Base-by-base conservation (phyloP, 2,888 invertebrate species). In the Agrochola litura region DNA sequence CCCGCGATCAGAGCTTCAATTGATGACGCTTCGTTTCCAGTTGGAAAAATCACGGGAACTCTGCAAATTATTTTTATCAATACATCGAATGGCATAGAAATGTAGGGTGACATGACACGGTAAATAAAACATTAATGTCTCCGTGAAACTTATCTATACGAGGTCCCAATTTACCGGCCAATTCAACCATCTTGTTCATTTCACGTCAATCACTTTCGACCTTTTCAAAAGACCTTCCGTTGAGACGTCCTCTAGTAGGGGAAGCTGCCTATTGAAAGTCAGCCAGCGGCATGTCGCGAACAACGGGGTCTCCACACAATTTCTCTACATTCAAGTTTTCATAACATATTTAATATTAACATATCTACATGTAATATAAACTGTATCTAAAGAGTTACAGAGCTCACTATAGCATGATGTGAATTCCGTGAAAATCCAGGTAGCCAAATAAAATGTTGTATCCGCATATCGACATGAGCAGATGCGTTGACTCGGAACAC, bases 231-330 rank as follows among this genome's bases (percentile, higher is more conserved):
- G 77, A 71, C 77, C 73, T 84, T 82, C 87, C 88, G 88, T 88
- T 87, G 81, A 87, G 87, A 89, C 77, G 84, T 86, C 84, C 85
- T 82, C 85, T 69, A 56, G 65, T 73, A 87, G 75, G 86, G 88
- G 91, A 90, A 86, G 84, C 85, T 81, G 71, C 41, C 81, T 90
- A 91, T 92, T 90, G 92, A 92, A 90, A 90, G 88, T 80, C 87
- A 73, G 73, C 77, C 63, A 70, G 70, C 72, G 77, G 73, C 78
- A 81, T 73, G 81, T 85, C 76, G 77, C 72, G 68, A 78, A 82
- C 78, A 86, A 85, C 85, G 81, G 83, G 70, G 80, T 76, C 84
- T 75, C 84, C 79, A 81, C 63, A 85, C 85, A 86, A 87, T 89
- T 91, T 90, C 85, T 88, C 87, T 81, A 85, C 82, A 81, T 86